Base-by-base conservation (phyloP, 2,888 invertebrate genomes). In the Dicycla oo region DNA sequence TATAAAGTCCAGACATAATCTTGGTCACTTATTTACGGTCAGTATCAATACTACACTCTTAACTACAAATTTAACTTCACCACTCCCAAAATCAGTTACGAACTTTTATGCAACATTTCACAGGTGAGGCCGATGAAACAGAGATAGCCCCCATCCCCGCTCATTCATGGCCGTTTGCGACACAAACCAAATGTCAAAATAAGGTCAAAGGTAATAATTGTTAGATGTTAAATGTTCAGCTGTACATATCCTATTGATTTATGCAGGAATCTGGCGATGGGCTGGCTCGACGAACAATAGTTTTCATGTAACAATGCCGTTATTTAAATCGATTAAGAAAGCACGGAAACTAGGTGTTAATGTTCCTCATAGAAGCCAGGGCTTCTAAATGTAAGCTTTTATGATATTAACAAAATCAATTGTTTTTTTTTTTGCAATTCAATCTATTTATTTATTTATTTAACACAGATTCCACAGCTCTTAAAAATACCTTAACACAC, bases 161-260 rank as follows among this genome's bases (percentile, higher is more conserved):
- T 83, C 87, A 91, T 88, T 91, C 93, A 94, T 88, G 93, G 93
- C 90, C 93, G 90, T 88, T 95, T 95, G 91, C 95, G 94, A 95
- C 94, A 95, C 89, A 90, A 62, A 79, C 84, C 93, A 95, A 96
- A 96, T 96, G 95, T 89, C 95, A 96, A 93, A 95, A 94, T 95
- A 96, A 96, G 95, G 95, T 95, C 89, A 95, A 91, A 96, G 95
- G 95, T 95, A 93, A 92, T 93, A 92, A 93, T 93, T 93, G 93
- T 91, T 89, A 84, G 87, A 86, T 88, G 88, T 87, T 87, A 89
- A 87, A 88, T 88, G 78, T 70, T 78, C 62, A 34, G 49, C 69
- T 56, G 82, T 78, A 75, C 79, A 70, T 73, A 81, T 79, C 68
- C 64, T 87, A 88, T 89, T 92, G 92, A 93, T 94, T 94, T 94